A percentile compares a stretch with the other conserved stretches of the same genome.
Conservation (phyloP, 2,797 vertebrate genomes). For the Kryptopterus vitreolus region DNA sequence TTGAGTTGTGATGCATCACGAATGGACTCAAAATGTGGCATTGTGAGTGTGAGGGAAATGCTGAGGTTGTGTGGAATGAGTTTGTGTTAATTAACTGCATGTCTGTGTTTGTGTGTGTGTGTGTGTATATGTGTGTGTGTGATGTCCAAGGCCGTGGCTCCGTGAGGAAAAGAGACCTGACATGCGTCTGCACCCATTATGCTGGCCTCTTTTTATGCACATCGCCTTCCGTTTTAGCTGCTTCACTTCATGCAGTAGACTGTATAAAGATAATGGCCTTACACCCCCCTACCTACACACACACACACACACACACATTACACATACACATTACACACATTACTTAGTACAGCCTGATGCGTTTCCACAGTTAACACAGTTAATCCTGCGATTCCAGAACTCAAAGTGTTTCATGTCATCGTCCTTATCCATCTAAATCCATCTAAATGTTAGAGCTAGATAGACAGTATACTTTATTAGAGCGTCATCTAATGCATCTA, state of each 20-base stretch:
- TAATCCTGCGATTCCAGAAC: constrained; percentile 5
- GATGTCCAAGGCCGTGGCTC: constrained; percentile 58
- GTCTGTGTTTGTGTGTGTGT: background rate
- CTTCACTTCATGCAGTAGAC: constrained; percentile 53
- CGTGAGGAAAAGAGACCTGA: constrained; percentile 71
- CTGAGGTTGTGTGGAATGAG: constrained; percentile 17
- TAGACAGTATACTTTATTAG: too few relatives aligned
- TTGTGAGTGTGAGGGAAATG: background rate
- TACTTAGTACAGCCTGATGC: constrained; percentile 23
- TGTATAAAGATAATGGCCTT: constrained; percentile 16
- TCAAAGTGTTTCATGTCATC: background rate
- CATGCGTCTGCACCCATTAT: constrained; percentile 76
- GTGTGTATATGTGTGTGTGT: constrained; percentile 58
- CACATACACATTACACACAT: constrained; percentile 51
- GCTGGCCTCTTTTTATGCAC: constrained; percentile 57
- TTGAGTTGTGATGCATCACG: too few relatives aligned
- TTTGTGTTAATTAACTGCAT: constrained; percentile 27
- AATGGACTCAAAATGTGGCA: too few relatives aligned
- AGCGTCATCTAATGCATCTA: background rate
- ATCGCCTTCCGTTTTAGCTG: constrained; percentile 47
- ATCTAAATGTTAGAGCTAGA: background rate
- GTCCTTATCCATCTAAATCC: background rate
- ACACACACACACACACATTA: constrained; percentile 48
- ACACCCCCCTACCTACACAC: constrained; percentile 41
- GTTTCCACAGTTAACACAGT: constrained; percentile 17